Conservation (phyloP, 2,888 invertebrate genomes). For the Seira sanloemensis region DNA sequence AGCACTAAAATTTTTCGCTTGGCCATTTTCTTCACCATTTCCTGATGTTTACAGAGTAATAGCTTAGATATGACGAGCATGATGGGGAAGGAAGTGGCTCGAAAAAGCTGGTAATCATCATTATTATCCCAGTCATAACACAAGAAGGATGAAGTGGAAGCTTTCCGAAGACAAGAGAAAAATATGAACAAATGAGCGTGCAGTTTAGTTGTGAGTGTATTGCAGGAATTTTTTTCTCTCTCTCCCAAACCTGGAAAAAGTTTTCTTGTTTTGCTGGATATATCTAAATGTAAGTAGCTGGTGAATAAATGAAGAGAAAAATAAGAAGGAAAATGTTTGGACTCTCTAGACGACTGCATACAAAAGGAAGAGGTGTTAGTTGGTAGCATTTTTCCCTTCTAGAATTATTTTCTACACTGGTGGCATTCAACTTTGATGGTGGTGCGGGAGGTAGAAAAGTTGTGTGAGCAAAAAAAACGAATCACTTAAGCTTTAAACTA, state of each 20-base stretch:
- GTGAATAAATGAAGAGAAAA: background rate
- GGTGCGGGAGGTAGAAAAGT: background rate
- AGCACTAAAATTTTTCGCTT: conserved; percentile 42
- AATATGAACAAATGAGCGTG: background rate
- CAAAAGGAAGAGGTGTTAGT: background rate
- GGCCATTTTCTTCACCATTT: conserved; percentile 32
- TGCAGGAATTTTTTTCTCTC: background rate
- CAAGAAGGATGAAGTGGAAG: conserved; percentile 22
- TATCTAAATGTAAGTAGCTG: too few species aligned
- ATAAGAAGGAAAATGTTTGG: background rate
- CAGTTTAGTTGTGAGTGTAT: background rate
- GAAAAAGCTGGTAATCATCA: conserved; percentile 63
- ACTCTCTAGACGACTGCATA: background rate
- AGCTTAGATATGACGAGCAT: conserved; percentile 36
- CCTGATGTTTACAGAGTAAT: conserved; percentile 53
- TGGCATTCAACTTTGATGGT: conserved; percentile 4
- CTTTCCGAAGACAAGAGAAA: background rate
- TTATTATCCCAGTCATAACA: conserved; percentile 58
- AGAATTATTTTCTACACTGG: background rate
- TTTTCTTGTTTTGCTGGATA: too few species aligned
- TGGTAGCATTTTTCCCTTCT: background rate
- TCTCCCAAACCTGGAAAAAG: background rate
- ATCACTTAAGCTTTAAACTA: conserved; percentile 23
- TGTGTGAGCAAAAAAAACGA: conserved; percentile 24
- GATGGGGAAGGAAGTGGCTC: conserved; percentile 50